A percentile compares a stretch with the other conserved stretches of the same genome.
Evolutionary conservation across 1,140 invertebrate genomes (phyloP).

Genomic region (Campodea augens): DNA sequence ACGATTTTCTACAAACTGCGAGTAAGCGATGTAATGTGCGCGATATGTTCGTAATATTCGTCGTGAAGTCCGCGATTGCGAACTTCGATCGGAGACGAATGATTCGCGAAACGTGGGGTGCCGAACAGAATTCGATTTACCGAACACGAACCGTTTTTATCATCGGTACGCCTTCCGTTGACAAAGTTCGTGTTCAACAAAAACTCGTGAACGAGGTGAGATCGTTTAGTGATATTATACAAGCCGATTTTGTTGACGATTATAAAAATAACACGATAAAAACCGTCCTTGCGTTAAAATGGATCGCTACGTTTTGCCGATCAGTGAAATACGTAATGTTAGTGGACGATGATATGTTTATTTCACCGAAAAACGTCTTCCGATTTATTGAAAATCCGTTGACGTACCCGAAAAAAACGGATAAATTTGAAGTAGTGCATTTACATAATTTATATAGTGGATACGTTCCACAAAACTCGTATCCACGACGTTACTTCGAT

Average conservation of each 20-base stretch:
- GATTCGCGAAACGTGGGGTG: constrained; percentile 70
- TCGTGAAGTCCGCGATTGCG: constrained; percentile 63
- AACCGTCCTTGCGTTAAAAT: constrained; percentile 70
- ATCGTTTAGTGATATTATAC: constrained; percentile 56
- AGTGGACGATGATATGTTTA: constrained; percentile 81
- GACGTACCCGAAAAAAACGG: constrained; percentile 45
- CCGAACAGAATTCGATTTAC: constrained; percentile 53
- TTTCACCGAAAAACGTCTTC: constrained; percentile 69
- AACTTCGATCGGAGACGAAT: constrained; percentile 45
- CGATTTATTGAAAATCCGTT: constrained; percentile 49
- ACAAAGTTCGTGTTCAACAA: constrained; percentile 30
- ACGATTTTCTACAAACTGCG: no score
- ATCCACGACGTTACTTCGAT: constrained; percentile 50
- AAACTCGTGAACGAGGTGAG: constrained; percentile 40
- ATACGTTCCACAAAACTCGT: constrained; percentile 54
- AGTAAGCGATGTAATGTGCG: no score
- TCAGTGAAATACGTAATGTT: constrained; percentile 68
- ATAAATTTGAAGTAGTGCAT: constrained; percentile 28
- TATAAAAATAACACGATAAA: constrained; percentile 93
- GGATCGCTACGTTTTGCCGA: no score
- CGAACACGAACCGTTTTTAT: constrained; percentile 59
- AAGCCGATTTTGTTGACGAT: constrained; percentile 56
- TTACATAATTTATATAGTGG: constrained; percentile 49
- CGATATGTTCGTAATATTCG: no score
- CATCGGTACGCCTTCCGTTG: constrained; percentile 33